A percentile compares a stretch with the other conserved stretches of the same genome.
Conservation (phyloP, 2,888 invertebrate species). For the Bellardia bayeri region DNA sequence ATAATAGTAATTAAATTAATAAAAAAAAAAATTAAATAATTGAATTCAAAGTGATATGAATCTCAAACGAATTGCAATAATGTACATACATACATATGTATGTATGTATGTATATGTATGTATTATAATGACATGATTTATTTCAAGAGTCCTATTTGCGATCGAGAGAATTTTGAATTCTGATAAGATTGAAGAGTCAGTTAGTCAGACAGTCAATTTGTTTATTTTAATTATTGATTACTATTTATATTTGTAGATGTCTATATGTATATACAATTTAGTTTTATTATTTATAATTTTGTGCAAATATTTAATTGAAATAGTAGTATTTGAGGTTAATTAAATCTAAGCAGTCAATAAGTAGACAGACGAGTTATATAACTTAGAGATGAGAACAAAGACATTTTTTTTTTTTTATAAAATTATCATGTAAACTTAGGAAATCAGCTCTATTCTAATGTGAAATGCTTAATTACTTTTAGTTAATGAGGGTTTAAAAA, state of each 20-base stretch:
- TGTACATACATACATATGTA: background rate
- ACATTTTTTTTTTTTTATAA: constrained; percentile 22
- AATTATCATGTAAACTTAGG: background rate
- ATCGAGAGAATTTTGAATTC: background rate
- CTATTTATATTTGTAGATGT: background rate
- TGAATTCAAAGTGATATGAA: constrained; percentile 36
- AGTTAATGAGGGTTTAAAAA: background rate
- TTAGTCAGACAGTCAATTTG: constrained; percentile 4
- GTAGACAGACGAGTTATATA: background rate
- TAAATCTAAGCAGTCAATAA: background rate
- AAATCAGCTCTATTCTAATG: constrained; percentile 27
- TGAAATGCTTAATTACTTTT: too few relatives aligned
- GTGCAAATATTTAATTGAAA: constrained; percentile 17
- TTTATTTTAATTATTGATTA: constrained; percentile 21
- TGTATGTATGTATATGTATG: background rate
- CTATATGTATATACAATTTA: background rate
- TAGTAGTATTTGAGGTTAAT: constrained; percentile 23
- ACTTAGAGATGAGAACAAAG: constrained; percentile 37
- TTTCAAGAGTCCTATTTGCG: background rate
- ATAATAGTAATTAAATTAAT: background rate
- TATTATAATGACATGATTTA: constrained; percentile 39
- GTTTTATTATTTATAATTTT: background rate
- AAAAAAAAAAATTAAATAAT: constrained; percentile 1
- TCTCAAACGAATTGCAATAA: constrained; percentile 19
- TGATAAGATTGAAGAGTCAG: constrained; percentile 16